These are phyloP conservation scores for Parotocinclus haroldoi DNA, from an alignment of 2,797 vertebrate genomes.

Conservation along the genomic window DNA sequence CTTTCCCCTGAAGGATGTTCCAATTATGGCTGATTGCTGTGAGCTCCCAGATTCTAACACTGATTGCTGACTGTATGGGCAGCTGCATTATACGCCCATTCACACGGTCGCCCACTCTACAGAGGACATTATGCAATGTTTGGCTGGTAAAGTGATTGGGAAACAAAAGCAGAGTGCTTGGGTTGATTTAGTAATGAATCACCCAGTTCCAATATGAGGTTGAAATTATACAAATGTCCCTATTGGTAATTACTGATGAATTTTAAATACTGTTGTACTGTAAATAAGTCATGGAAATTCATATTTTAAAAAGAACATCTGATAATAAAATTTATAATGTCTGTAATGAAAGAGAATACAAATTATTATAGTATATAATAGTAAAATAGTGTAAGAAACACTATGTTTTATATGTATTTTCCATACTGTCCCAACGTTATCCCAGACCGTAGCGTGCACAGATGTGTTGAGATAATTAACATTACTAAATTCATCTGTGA, in stretches of 20 bases:
- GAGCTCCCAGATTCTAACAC: slow-evolving; percentile 48
- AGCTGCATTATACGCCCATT: slow-evolving; percentile 30
- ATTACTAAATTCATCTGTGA: too few relatives aligned
- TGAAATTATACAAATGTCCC: slow-evolving; percentile 17
- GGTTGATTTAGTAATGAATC: slow-evolving; percentile 23
- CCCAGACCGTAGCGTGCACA: too few relatives aligned
- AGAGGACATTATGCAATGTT: slow-evolving; percentile 17
- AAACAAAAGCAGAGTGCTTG: slow-evolving; percentile 15
- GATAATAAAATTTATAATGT: too few relatives aligned
- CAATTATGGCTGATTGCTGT: slow-evolving; percentile 63
- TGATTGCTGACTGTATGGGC: slow-evolving; percentile 54
- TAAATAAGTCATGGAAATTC: too few relatives aligned
- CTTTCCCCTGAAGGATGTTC: slow-evolving; percentile 44
- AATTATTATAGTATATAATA: too few relatives aligned
- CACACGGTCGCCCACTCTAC: slow-evolving; percentile 23
- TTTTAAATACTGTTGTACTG: neutral
- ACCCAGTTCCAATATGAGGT: slow-evolving; percentile 9
- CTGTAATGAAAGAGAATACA: too few relatives aligned
- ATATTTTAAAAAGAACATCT: too few relatives aligned
- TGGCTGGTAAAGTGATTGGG: slow-evolving; percentile 16
- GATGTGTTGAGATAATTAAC: too few relatives aligned
- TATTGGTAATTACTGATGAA: slow-evolving; percentile 13
- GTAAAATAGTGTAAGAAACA: too few relatives aligned
- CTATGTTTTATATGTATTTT: too few relatives aligned
- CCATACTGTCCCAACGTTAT: too few relatives aligned